Conservation (phyloP, 2,797 vertebrate genomes). For the Vespertilio murinus region DNA sequence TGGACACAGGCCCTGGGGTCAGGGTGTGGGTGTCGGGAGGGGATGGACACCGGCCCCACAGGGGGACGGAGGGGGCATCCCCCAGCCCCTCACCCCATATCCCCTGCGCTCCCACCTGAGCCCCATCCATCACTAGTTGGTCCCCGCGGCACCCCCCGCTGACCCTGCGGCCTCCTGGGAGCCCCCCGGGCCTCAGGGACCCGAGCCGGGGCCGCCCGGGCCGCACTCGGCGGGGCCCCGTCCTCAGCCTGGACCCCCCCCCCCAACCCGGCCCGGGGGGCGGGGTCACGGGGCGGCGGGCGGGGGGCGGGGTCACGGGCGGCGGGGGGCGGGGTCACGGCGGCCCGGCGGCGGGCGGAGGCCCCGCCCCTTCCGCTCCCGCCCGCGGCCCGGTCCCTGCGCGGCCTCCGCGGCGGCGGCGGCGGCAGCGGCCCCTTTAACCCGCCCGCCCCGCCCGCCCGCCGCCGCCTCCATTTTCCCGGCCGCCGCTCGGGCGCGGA, state of each 20-base stretch:
- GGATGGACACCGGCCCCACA: too few species aligned
- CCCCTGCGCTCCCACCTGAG: neutral
- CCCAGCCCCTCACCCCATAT: too few species aligned
- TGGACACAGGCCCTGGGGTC: too few species aligned
- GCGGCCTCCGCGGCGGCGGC: slow-evolving; percentile 75
- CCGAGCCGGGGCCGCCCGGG: too few species aligned
- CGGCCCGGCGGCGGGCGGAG: slow-evolving; percentile 48
- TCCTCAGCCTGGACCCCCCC: too few species aligned
- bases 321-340: neutral
- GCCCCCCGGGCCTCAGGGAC: too few species aligned
- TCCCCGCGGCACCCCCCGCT: accelerated
- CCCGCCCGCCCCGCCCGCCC: slow-evolving; percentile 52
- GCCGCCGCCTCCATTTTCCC: slow-evolving; percentile 77
- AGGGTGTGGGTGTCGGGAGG: too few species aligned
- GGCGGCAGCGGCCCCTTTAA: slow-evolving; percentile 75
- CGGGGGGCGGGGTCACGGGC: neutral
- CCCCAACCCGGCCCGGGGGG: too few species aligned
- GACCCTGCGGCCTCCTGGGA: too few species aligned
- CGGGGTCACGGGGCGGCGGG: too few species aligned
- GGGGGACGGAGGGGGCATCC: too few species aligned
- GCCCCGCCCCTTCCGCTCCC: slow-evolving; percentile 75
- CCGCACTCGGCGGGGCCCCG: too few species aligned
- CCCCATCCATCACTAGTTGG: neutral
- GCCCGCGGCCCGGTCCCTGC: slow-evolving; percentile 72
- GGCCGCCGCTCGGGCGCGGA: slow-evolving; percentile 64